Evolutionary conservation across 2,113 vertebrate species (phyloP).

Genomic region (Rafetus swinhoei): DNA sequence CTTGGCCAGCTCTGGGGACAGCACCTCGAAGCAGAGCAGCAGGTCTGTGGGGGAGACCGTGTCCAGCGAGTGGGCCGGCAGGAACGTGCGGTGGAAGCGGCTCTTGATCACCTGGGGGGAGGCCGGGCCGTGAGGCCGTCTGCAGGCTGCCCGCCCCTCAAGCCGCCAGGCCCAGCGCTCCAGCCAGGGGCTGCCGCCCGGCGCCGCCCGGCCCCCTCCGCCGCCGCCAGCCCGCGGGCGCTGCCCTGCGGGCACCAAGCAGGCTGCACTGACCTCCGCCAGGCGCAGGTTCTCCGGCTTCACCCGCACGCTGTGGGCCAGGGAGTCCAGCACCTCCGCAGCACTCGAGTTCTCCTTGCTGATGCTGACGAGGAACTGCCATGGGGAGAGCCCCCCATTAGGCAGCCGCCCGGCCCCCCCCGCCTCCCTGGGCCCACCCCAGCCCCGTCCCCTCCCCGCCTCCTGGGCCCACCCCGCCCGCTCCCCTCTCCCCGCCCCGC

Average conservation of each 20-base stretch:
- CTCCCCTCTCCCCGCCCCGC: too few species aligned
- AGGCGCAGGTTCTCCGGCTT: conserved; percentile 93
- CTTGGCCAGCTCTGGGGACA: conserved; percentile 93
- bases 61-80: conserved; percentile 90
- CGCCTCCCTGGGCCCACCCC: fast-evolving
- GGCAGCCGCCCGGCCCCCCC: neutral
- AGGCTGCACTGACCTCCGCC: conserved; percentile 83
- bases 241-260: neutral
- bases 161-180: too few species aligned
- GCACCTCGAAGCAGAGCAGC: conserved; percentile 95
- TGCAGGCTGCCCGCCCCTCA: neutral
- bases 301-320: conserved; percentile 88
- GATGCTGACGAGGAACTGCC: conserved; percentile 94
- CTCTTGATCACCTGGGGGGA: conserved; percentile 88
- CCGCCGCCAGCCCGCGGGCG: too few species aligned
- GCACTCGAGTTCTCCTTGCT: conserved; percentile 96
- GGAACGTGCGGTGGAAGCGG: conserved; percentile 90
- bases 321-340: conserved; percentile 91
- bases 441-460: fast-evolving
- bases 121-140: fast-evolving
- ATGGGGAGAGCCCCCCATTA: neutral
- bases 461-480: too few species aligned
- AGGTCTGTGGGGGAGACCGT: conserved; percentile 86
- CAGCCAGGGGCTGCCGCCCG: too few species aligned
- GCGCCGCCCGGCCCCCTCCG: too few species aligned